Evolutionary conservation across 2,888 invertebrate species (phyloP), one percentile per base, ranked within the genome.

Genomic region (Cheilosia soror): DNA sequence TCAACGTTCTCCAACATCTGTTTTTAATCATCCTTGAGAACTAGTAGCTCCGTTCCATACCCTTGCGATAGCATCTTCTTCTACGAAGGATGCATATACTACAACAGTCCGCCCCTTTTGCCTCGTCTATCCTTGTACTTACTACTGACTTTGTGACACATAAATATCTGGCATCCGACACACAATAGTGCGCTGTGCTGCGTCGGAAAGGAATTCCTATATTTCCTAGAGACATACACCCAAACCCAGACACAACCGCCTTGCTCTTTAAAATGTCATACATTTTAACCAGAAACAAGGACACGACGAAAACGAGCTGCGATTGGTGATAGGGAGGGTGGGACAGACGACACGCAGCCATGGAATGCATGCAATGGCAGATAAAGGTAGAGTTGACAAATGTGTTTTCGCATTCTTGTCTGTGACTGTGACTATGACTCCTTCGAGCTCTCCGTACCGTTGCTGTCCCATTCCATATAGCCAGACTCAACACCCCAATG

Each of bases 101-200:
- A 33, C 37, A 33, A 4, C 29, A 55, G 53, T 33, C 42, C 40
- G 33, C n/a, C 49, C 31, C 37, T 65, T 20, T 20, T 15, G 60
- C 63, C 58, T 3, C 27, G 60, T 29, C 49, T 33, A 1, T 65
- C 33, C 25, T 27, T 83, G 66, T 55, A 65, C 68, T 76, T 76
- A 81, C 91, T 90, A 90, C 89, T 91, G 91, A 90, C 90, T 90
- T 90, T 91, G 90, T 90, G 90, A 90, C 90, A 90, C 91, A 90
- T 90, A 90, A 91, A 91, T 90, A 86, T 86, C 81, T 86, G 85
- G 85, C 82, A 82, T 81, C 66, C 62, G 76, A 75, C 80, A 79
- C 73, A 84, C 73, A 85, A 85, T 75, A 58, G 47, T 29, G 27
- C 69, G 20, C 75, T 84, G 42, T 29, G 37, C 80, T 85, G 84